phyloP scores from a whole-genome alignment of 92 coral and sea anemone genomes.

The Porites evermanni region DNA sequence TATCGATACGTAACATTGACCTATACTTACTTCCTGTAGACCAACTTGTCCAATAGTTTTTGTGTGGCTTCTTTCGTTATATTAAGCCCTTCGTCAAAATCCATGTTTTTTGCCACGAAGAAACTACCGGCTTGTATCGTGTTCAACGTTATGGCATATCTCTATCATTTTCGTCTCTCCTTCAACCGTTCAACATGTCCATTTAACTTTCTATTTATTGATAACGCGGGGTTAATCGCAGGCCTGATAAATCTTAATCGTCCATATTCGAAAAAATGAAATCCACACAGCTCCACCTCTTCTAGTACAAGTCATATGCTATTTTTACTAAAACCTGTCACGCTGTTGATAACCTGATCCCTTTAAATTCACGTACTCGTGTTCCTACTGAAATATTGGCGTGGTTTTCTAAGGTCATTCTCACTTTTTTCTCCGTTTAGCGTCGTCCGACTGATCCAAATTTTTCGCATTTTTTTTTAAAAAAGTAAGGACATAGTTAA shows the following conservation, averaged over 20 bases:
- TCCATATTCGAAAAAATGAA: not conserved
- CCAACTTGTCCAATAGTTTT: slow-evolving; percentile 72
- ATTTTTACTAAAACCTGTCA: slow-evolving; percentile 27
- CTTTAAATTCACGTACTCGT: not conserved
- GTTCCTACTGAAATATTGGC: no score
- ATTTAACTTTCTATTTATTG: not conserved
- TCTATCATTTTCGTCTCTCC: not conserved
- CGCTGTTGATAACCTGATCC: not conserved
- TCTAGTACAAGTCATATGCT: slow-evolving; percentile 17
- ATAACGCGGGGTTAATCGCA: not conserved
- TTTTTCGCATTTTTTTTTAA: no score
- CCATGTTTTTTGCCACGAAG: not conserved
- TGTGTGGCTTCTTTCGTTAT: slow-evolving; percentile 66
- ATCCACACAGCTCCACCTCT: not conserved
- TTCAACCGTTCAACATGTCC: not conserved
- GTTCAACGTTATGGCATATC: not conserved
- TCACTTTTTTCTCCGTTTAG: no score
- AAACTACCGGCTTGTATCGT: not conserved
- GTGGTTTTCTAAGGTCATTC: no score
- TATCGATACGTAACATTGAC: not conserved
- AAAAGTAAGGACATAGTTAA: no score
- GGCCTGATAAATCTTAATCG: not conserved
- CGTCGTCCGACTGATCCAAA: no score
- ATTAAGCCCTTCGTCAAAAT: slow-evolving; percentile 38
- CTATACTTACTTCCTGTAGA: slow-evolving; percentile 85